Evolutionary conservation across 2,888 invertebrate species (phyloP), one percentile per base, ranked within the genome.

Genomic region (Drosophila nr. perissopoda): DNA sequence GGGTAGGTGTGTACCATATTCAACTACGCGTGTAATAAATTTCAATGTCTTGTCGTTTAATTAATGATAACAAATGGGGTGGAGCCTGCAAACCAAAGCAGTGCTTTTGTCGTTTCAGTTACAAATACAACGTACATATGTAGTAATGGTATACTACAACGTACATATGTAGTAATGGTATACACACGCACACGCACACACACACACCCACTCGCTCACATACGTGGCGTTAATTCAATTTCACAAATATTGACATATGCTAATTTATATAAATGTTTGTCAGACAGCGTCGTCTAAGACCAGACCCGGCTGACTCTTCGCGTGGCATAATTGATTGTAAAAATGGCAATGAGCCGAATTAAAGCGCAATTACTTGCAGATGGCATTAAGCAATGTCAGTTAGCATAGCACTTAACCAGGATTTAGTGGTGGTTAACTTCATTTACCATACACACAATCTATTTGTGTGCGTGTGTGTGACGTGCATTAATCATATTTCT

Each of bases 241-340:
- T 83, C 83, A 79, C 89, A 89, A 90, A 89, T 90, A 90, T 89
- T 89, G 89, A 89, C 91, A 89, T 88, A 89, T 89, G 89, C 89
- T 90, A 89, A 89, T 89, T 90, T 79, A 82, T 80, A 87, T 85
- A 85, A 90, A 87, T 89, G 89, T 86, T 78, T 83, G 74, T 69
- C 80, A 70, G 70, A 69, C 75, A 27, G 40, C 57, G 21, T n/a
- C 33, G 31, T 64, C 59, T 58, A 45, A 61, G 73, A 38, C 49
- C 21, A 18, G 34, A 18, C 29, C 40, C 18, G 31, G 3, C 58
- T 5, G 33, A 52, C 52, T 29, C 33, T 59, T 57, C 29, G 52
- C 36, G 25, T 53, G 67, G 68, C 80, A 88, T 90, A 87, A 90
- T 90, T 90, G 90, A 83, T 87, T 87, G 89, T 89, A 90, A 87